These are phyloP conservation scores for Disparrhopalites patrizii DNA, from an alignment of 2,888 invertebrate species.

Conservation along the genomic window DNA sequence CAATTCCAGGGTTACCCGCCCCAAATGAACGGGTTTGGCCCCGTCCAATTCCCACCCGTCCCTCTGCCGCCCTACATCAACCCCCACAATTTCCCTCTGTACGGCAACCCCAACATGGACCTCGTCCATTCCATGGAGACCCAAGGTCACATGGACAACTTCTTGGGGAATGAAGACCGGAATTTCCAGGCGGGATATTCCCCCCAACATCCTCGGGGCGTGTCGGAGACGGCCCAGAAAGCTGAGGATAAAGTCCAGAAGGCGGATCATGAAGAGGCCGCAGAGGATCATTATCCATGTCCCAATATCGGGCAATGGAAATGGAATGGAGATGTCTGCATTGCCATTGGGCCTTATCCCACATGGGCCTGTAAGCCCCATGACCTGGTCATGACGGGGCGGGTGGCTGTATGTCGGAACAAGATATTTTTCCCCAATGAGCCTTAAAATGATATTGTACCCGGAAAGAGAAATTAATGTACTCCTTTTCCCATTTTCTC, in stretches of 20 bases:
- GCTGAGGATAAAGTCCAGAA: background rate
- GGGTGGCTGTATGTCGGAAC: slow-evolving; percentile 44
- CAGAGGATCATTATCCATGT: slow-evolving; percentile 36
- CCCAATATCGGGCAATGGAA: slow-evolving; percentile 44
- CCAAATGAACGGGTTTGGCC: background rate
- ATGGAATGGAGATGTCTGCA: slow-evolving; percentile 45
- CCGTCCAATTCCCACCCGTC: background rate
- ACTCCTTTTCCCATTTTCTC: no score
- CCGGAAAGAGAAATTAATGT: no score
- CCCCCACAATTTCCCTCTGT: background rate
- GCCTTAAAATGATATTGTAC: no score
- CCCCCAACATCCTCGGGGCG: no score
- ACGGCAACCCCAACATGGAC: slow-evolving; percentile 18
- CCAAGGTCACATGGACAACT: slow-evolving; percentile 6
- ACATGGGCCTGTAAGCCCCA: slow-evolving; percentile 43
- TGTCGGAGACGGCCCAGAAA: background rate
- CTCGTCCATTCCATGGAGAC: slow-evolving; percentile 9
- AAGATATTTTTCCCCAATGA: slow-evolving; percentile 40
- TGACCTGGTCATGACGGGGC: slow-evolving; percentile 42
- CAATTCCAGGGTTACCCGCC: background rate
- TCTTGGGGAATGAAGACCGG: slow-evolving; percentile 4
- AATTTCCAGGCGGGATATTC: slow-evolving; percentile 3
- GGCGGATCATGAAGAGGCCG: background rate
- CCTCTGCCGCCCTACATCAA: background rate
- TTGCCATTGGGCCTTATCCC: slow-evolving; percentile 44